Evolutionary conservation across 1,140 invertebrate genomes (phyloP).

Genomic region (Aphelenchoides avenae): DNA sequence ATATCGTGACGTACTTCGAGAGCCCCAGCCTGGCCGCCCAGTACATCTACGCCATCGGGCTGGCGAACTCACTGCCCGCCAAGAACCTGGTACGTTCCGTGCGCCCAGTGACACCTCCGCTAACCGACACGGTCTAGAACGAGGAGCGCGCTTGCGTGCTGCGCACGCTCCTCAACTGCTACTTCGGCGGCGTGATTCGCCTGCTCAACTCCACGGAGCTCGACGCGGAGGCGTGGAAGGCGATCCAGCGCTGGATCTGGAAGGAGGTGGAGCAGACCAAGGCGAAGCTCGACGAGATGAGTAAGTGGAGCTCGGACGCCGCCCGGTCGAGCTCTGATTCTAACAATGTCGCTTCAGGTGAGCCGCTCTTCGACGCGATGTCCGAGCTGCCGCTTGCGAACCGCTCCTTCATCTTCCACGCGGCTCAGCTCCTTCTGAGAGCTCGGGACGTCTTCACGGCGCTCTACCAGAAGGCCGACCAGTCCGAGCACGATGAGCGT

Average conservation of each 20-base stretch:
- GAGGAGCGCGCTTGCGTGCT: constrained; percentile 28
- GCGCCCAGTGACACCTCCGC: background rate
- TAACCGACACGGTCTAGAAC: constrained; percentile 15
- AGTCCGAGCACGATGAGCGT: too few species aligned
- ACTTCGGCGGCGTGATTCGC: constrained; percentile 27
- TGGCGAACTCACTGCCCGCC: constrained; percentile 27
- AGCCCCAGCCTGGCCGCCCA: constrained; percentile 1
- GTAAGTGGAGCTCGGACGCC: constrained; percentile 5
- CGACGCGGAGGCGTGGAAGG: constrained; percentile 19
- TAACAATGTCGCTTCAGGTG: background rate
- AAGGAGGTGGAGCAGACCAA: constrained; percentile 36
- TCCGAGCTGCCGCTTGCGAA: background rate
- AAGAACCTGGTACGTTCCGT: constrained; percentile 20
- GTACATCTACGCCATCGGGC: constrained; percentile 28
- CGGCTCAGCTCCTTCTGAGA: constrained; percentile 24
- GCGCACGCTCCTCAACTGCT: constrained; percentile 19
- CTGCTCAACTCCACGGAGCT: constrained; percentile 2
- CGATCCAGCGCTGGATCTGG: constrained; percentile 33
- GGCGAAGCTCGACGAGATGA: constrained; percentile 30
- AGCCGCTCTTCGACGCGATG: background rate
- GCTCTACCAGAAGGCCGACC: too few species aligned
- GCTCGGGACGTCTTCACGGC: too few species aligned
- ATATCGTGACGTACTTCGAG: constrained; percentile 26
- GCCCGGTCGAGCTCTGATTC: background rate
- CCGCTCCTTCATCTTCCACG: background rate